These are phyloP conservation scores for Albula glossodonta DNA, from an alignment of 2,113 vertebrate genomes.

Conservation along the genomic window DNA sequence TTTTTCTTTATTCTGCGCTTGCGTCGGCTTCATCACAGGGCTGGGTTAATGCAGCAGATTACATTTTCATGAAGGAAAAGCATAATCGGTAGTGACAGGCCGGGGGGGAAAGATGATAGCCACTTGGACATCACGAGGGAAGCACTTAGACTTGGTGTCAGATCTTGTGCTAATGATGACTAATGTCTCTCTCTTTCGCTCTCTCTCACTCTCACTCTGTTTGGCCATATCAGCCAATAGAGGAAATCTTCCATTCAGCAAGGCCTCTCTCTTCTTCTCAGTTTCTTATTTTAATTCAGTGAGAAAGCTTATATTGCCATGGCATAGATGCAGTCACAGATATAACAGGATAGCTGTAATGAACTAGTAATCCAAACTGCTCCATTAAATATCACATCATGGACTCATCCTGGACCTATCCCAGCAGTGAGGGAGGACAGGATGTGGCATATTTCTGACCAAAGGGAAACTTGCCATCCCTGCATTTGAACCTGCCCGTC, in stretches of 20 bases:
- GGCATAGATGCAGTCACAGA: too few relatives aligned
- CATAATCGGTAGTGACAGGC: slow-evolving; percentile 85
- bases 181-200: slow-evolving; percentile 79
- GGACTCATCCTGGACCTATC: background rate
- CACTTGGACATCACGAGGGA: slow-evolving; percentile 84
- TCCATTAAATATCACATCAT: background rate
- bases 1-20: slow-evolving; percentile 20
- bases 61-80: slow-evolving; percentile 78
- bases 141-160: slow-evolving; percentile 88
- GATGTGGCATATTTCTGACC: too few relatives aligned
- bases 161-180: slow-evolving; percentile 91
- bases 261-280: background rate
- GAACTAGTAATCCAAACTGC: too few relatives aligned
- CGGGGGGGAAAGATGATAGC: slow-evolving; percentile 83
- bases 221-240: too few relatives aligned
- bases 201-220: background rate
- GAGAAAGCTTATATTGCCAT: too few relatives aligned
- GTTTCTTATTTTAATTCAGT: too few relatives aligned
- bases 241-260: too few relatives aligned
- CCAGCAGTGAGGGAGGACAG: background rate
- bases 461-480: background rate
- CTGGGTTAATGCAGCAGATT: slow-evolving; percentile 64
- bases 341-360: too few relatives aligned
- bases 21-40: slow-evolving; percentile 42
- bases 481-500: background rate